Conservation (phyloP, 1,140 invertebrate genomes). For the Halictus rubicundus region DNA sequence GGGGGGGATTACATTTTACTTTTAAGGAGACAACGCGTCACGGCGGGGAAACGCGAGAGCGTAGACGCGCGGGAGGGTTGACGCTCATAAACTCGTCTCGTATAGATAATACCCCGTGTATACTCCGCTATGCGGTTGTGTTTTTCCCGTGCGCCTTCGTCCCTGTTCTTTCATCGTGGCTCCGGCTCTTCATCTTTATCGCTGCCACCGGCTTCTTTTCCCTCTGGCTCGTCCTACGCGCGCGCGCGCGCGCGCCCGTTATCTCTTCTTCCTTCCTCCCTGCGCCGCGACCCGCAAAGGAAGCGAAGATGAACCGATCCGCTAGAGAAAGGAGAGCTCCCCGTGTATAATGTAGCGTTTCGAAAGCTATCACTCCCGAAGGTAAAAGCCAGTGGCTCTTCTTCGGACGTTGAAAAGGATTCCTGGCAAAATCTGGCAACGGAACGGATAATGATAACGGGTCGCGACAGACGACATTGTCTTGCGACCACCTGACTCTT, state of each 20-base stretch:
- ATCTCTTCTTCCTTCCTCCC: not conserved
- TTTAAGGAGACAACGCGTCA: conserved; percentile 23
- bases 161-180: conserved; percentile 14
- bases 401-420: conserved; percentile 32
- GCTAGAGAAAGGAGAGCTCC: conserved; percentile 39
- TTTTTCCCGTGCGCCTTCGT: not conserved
- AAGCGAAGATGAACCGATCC: conserved; percentile 37
- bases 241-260: too few relatives aligned
- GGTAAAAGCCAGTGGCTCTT: conserved; percentile 25
- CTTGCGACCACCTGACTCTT: not conserved
- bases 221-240: not conserved
- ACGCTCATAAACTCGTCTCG: conserved; percentile 23
- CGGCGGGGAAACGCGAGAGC: not conserved
- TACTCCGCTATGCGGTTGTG: not conserved
- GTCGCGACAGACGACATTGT: not conserved
- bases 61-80: not conserved
- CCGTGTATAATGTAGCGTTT: conserved; percentile 49
- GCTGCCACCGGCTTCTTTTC: not conserved
- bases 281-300: not conserved
- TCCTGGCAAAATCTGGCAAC: not conserved
- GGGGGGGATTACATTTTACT: conserved; percentile 27
- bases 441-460: conserved; percentile 12
- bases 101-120: conserved; percentile 19
- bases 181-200: not conserved
- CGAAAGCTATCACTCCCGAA: conserved; percentile 44